These are phyloP conservation scores for Lacerta agilis DNA, from an alignment of 2,797 vertebrate species.

Conservation along the genomic window DNA sequence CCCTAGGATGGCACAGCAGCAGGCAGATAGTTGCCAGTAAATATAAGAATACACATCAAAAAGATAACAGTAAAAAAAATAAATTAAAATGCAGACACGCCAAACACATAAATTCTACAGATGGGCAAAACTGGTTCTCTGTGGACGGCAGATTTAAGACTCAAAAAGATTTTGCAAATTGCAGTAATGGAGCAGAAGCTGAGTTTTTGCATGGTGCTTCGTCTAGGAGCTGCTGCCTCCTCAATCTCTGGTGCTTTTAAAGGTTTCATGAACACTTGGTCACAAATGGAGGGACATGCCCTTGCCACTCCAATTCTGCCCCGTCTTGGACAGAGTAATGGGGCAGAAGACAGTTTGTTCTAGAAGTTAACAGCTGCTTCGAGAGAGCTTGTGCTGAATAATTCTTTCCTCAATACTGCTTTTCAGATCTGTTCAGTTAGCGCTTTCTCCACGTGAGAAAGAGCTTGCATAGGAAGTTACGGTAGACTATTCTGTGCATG, in stretches of 20 bases:
- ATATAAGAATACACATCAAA: slow-evolving; percentile 28
- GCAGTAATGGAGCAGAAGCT: slow-evolving; percentile 24
- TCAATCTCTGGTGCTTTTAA: neutral
- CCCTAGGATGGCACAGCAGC: slow-evolving; percentile 17
- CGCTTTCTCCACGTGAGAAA: neutral
- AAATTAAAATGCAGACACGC: slow-evolving; percentile 44
- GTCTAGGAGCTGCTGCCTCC: neutral
- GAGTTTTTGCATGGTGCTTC: slow-evolving; percentile 13
- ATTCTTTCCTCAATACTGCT: neutral
- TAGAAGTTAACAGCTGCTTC: neutral
- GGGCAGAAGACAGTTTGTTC: neutral
- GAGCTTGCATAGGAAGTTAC: slow-evolving; percentile 21
- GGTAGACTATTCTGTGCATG: slow-evolving; percentile 21
- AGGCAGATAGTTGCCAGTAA: neutral
- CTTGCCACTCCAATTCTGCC: neutral
- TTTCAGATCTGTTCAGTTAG: slow-evolving; percentile 12
- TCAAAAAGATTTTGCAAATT: slow-evolving; percentile 12
- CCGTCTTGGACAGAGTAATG: neutral
- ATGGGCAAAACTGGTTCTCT: slow-evolving; percentile 15
- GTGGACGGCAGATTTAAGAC: neutral
- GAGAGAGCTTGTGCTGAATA: slow-evolving; percentile 8
- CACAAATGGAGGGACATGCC: neutral
- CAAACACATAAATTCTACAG: slow-evolving; percentile 30
- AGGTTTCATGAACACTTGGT: neutral
- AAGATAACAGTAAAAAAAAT: slow-evolving; percentile 31